Evolutionary conservation across 2,797 vertebrate genomes (phyloP).

Genomic region (Chiropotes sagulatus): DNA sequence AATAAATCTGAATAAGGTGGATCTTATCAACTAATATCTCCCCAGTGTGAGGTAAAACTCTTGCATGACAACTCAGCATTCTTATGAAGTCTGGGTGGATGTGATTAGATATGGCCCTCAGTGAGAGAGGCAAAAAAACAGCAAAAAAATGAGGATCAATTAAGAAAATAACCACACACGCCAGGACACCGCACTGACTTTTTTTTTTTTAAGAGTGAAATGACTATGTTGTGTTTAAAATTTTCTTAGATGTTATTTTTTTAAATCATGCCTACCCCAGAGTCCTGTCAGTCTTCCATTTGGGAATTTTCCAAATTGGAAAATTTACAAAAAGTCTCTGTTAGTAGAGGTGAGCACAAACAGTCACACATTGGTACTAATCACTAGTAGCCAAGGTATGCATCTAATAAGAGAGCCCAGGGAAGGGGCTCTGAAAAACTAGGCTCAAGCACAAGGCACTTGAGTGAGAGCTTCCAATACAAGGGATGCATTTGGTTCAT

Average conservation of each 20-base stretch:
- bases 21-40: constrained; percentile 87
- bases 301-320: constrained; percentile 20
- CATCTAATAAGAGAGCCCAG: not conserved
- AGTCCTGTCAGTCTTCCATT: not conserved
- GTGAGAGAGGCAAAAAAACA: constrained; percentile 74
- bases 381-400: not conserved
- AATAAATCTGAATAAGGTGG: constrained; percentile 88
- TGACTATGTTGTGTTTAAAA: not conserved
- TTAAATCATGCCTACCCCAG: constrained; percentile 9
- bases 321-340: constrained; percentile 23
- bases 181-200: not conserved
- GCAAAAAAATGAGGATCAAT: constrained; percentile 74
- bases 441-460: not conserved
- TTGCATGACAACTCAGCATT: constrained; percentile 84
- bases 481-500: not conserved
- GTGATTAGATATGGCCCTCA: constrained; percentile 68
- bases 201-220: not conserved
- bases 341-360: not conserved
- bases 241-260: constrained; percentile 51
- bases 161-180: constrained; percentile 63
- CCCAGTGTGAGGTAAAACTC: constrained; percentile 85
- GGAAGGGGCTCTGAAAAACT: not conserved
- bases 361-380: not conserved
- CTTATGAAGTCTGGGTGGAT: constrained; percentile 78
- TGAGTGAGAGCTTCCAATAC: not conserved